phyloP scores from a whole-genome alignment of 1,140 invertebrate species.

The Calosoma granatense region DNA sequence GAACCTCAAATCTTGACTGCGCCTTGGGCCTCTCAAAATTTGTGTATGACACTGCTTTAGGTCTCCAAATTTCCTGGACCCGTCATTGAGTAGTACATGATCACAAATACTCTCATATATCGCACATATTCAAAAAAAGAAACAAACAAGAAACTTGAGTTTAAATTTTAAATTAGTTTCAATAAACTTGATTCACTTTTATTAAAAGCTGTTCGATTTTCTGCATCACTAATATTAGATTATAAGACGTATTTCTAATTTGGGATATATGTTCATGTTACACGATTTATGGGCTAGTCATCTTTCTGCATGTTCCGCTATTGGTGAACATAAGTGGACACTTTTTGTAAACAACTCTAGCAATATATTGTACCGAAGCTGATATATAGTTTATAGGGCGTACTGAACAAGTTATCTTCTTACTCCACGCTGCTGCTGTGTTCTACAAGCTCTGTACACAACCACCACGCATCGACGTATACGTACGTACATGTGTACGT shows the following conservation, averaged over 20 bases:
- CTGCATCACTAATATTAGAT: background rate
- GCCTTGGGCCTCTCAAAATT: too few relatives aligned
- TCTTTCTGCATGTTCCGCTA: background rate
- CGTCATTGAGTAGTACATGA: too few relatives aligned
- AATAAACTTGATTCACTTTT: background rate
- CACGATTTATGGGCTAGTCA: background rate
- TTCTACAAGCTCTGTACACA: background rate
- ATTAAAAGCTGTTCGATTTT: background rate
- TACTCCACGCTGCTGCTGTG: background rate
- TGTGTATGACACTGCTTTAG: too few relatives aligned
- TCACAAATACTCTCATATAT: too few relatives aligned
- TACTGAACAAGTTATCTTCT: too few relatives aligned
- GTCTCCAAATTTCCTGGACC: too few relatives aligned
- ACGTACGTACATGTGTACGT: background rate
- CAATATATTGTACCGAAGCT: background rate
- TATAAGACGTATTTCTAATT: background rate
- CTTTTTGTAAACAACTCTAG: background rate
- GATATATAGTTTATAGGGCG: background rate
- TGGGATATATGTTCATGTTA: background rate
- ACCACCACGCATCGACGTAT: background rate
- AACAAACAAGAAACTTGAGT: too few relatives aligned
- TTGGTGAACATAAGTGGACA: background rate
- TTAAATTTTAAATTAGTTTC: background rate
- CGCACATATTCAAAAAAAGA: too few relatives aligned
- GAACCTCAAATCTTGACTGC: too few relatives aligned